Percentiles rank a stretch among this genome's conserved stretches.
These are phyloP conservation scores for Verasper variegatus DNA, from an alignment of 2,113 vertebrate genomes.

Conservation along the genomic window DNA sequence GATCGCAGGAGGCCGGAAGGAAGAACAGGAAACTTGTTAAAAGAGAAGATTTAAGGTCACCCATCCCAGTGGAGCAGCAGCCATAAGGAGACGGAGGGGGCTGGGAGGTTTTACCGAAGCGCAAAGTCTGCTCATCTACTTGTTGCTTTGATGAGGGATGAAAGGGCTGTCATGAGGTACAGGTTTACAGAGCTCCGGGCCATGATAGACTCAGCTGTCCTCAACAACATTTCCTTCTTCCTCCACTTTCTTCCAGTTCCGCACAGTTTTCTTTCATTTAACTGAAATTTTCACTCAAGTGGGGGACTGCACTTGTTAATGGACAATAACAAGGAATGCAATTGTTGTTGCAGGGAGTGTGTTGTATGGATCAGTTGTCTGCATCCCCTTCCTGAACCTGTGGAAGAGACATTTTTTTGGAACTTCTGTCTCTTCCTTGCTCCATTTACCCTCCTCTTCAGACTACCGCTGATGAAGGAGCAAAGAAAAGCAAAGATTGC, in stretches of 20 bases:
- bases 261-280: background rate
- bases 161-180: conserved; percentile 85
- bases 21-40: conserved; percentile 87
- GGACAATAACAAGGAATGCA: background rate
- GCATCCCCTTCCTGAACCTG: background rate
- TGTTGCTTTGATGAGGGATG: conserved; percentile 92
- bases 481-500: conserved; percentile 58
- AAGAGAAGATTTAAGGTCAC: conserved; percentile 87
- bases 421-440: conserved; percentile 26
- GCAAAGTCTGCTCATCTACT: conserved; percentile 88
- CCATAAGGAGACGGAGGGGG: conserved; percentile 64
- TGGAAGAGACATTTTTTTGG: conserved; percentile 17
- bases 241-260: conserved; percentile 12
- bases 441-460: conserved; percentile 1
- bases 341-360: background rate
- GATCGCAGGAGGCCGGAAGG: conserved; percentile 72
- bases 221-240: conserved; percentile 62
- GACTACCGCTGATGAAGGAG: conserved; percentile 34
- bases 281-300: conserved; percentile 4
- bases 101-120: conserved; percentile 69
- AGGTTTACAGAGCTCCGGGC: conserved; percentile 79
- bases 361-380: conserved; percentile 25
- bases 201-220: conserved; percentile 80
- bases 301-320: background rate
- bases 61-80: conserved; percentile 75